Conservation (phyloP, 2,113 vertebrate genomes). For the Syngnathus scovelli region DNA sequence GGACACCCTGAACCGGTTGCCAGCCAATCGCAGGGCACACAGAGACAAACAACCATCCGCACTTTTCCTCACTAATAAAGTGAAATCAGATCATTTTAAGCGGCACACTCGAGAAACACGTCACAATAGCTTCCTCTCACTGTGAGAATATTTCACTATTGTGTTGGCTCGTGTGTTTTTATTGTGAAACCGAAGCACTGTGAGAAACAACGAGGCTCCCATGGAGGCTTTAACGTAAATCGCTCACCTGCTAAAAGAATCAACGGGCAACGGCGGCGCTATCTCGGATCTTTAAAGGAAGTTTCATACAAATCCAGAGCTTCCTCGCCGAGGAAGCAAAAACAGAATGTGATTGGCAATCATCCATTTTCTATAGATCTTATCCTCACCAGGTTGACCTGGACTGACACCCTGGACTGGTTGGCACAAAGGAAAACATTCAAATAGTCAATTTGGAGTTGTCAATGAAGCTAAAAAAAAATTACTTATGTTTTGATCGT, state of each 20-base stretch:
- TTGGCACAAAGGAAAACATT: not conserved
- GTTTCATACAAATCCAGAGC: constrained; percentile 2
- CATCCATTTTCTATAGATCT: not conserved
- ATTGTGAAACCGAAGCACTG: not conserved
- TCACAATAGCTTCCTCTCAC: not conserved
- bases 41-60: too few relatives aligned
- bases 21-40: too few relatives aligned
- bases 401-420: too few relatives aligned
- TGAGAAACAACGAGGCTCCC: not conserved
- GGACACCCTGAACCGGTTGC: too few relatives aligned
- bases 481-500: too few relatives aligned
- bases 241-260: constrained; percentile 3
- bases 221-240: not conserved
- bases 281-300: constrained; percentile 5
- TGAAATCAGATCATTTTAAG: not conserved
- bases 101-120: not conserved
- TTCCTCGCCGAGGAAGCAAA: not conserved
- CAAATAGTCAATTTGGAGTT: too few relatives aligned
- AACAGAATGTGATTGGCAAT: not conserved
- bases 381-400: not conserved
- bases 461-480: too few relatives aligned
- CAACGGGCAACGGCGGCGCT: not conserved
- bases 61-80: not conserved
- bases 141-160: not conserved
- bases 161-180: not conserved